phyloP scores from a whole-genome alignment of 2,888 invertebrate species.

The Megalurothrips usitatus region DNA sequence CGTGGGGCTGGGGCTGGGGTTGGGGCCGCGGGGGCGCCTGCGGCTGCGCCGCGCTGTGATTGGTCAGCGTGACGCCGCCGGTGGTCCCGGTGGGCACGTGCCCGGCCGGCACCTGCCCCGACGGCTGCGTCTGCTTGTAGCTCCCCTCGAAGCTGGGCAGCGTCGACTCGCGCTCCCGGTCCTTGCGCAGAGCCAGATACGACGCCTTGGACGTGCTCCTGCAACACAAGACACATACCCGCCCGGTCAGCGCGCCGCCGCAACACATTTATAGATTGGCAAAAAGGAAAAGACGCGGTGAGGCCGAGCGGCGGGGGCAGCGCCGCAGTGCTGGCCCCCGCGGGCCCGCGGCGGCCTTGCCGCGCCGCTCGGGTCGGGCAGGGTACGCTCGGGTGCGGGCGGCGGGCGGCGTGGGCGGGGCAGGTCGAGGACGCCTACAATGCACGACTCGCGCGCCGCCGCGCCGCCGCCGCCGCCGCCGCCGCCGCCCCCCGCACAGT shows the following conservation, averaged over 20 bases:
- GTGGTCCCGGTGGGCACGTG: slow-evolving; percentile 31
- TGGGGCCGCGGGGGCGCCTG: slow-evolving; percentile 28
- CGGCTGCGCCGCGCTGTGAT: slow-evolving; percentile 29
- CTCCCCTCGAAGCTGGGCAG: slow-evolving; percentile 65
- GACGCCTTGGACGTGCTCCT: slow-evolving; percentile 76
- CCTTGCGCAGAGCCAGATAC: slow-evolving; percentile 66
- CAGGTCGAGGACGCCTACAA: slow-evolving; percentile 11
- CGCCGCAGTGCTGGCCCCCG: neutral
- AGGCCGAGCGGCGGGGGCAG: neutral
- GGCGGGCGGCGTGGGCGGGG: neutral
- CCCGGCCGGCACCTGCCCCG: slow-evolving; percentile 37
- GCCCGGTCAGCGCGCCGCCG: neutral
- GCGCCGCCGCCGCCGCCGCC: neutral
- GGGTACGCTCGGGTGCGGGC: neutral
- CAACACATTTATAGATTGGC: too few relatives aligned
- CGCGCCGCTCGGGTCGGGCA: neutral
- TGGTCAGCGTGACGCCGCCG: slow-evolving; percentile 29
- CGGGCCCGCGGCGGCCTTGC: neutral
- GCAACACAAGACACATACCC: slow-evolving; percentile 43
- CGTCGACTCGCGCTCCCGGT: slow-evolving; percentile 62
- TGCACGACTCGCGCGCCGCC: neutral
- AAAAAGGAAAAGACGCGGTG: neutral
- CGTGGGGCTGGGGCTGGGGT: neutral
- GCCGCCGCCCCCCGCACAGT: neutral
- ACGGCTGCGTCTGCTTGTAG: slow-evolving; percentile 58